A percentile compares a stretch with the other conserved stretches of the same genome.
Evolutionary conservation across 2,797 vertebrate species (phyloP).

Genomic region (Syngnathus acus): DNA sequence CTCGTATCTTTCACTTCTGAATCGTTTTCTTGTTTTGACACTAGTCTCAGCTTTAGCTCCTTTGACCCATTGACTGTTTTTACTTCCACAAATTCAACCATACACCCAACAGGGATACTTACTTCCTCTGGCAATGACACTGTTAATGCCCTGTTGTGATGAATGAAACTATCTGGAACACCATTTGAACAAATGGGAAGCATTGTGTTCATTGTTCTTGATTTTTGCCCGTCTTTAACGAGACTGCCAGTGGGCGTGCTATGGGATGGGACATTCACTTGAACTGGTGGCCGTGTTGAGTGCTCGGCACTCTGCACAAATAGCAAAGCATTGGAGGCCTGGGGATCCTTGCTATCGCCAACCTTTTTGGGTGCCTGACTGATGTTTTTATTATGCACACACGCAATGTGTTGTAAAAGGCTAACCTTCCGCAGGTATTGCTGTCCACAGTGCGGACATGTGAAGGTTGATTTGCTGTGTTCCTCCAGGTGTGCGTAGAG

Average conservation of each 20-base stretch:
- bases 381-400: conserved; percentile 71
- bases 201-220: conserved; percentile 38
- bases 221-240: conserved; percentile 33
- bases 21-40: conserved; percentile 61
- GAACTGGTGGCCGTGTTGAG: conserved; percentile 29
- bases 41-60: conserved; percentile 82
- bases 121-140: conserved; percentile 85
- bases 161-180: conserved; percentile 56
- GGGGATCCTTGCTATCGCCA: conserved; percentile 25
- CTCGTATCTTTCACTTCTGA: conserved; percentile 47
- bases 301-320: conserved; percentile 35
- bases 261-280: conserved; percentile 35
- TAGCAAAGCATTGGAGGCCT: conserved; percentile 47
- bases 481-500: conserved; percentile 82
- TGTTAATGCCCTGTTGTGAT: conserved; percentile 82
- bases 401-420: conserved; percentile 85
- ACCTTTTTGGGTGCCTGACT: conserved; percentile 36
- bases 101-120: conserved; percentile 83
- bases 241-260: conserved; percentile 28
- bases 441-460: conserved; percentile 85
- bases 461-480: conserved; percentile 82
- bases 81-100: conserved; percentile 87
- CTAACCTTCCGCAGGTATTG: conserved; percentile 85
- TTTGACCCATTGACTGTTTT: conserved; percentile 86
- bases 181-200: background rate